Evolutionary conservation across 1,140 invertebrate genomes (phyloP).

Genomic region (Leptopilina clavipes): DNA sequence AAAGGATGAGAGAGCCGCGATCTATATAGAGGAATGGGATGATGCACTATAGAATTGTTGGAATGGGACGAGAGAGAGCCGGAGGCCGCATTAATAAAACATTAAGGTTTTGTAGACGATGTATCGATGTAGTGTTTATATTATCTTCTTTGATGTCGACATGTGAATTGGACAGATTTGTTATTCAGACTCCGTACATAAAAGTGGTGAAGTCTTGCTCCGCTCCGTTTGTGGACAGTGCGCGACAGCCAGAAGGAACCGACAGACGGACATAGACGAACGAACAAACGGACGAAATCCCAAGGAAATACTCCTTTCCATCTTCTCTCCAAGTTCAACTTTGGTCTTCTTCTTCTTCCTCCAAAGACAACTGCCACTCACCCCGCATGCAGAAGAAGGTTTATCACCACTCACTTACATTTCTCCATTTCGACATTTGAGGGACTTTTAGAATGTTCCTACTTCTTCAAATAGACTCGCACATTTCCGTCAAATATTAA

Average conservation of each 20-base stretch:
- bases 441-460: slow-evolving; percentile 1
- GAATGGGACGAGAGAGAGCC: slow-evolving; percentile 46
- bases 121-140: slow-evolving; percentile 77
- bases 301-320: slow-evolving; percentile 50
- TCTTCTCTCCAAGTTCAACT: slow-evolving; percentile 40
- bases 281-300: slow-evolving; percentile 57
- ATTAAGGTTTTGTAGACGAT: slow-evolving; percentile 75
- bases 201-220: slow-evolving; percentile 76
- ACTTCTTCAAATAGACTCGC: slow-evolving; percentile 6
- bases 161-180: slow-evolving; percentile 77
- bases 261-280: slow-evolving; percentile 56
- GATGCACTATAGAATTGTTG: too few species aligned
- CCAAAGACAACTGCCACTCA: slow-evolving; percentile 46
- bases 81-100: slow-evolving; percentile 75
- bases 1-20: neutral
- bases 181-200: slow-evolving; percentile 75
- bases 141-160: slow-evolving; percentile 77
- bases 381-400: slow-evolving; percentile 52
- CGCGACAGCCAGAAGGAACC: slow-evolving; percentile 50
- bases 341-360: slow-evolving; percentile 19
- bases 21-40: slow-evolving; percentile 35
- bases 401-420: slow-evolving; percentile 54
- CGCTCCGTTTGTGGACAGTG: slow-evolving; percentile 71
- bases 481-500: slow-evolving; percentile 16
- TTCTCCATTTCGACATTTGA: slow-evolving; percentile 25